phyloP scores from a whole-genome alignment of 2,113 vertebrate species.

The Mola mola region DNA sequence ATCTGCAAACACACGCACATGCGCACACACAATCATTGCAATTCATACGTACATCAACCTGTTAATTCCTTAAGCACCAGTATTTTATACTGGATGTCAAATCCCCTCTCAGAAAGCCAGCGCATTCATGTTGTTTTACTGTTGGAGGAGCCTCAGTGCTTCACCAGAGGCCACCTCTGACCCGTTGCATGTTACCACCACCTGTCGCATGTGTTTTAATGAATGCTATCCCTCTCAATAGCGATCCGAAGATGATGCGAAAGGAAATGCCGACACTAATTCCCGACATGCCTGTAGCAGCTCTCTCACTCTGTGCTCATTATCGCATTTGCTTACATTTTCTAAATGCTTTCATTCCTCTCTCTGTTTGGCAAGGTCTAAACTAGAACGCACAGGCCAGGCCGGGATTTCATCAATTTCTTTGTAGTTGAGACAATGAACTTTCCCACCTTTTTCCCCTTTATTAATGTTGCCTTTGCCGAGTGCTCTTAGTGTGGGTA shows the following conservation, averaged over 20 bases:
- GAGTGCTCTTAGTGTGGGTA: constrained; percentile 59
- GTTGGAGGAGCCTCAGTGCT: constrained; percentile 43
- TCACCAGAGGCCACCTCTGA: constrained; percentile 43
- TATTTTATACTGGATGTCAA: constrained; percentile 42
- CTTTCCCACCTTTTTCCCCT: constrained; percentile 10
- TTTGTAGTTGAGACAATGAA: constrained; percentile 49
- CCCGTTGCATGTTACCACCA: constrained; percentile 52
- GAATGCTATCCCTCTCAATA: constrained; percentile 71
- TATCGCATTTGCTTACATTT: constrained; percentile 31
- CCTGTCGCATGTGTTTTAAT: constrained; percentile 70
- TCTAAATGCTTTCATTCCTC: constrained; percentile 63
- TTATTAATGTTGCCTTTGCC: constrained; percentile 62
- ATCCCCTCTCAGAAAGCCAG: constrained; percentile 38
- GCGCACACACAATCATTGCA: constrained; percentile 26
- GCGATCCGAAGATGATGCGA: constrained; percentile 53
- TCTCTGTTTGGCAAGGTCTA: constrained; percentile 63
- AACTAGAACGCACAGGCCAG: constrained; percentile 45
- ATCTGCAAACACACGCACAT: constrained; percentile 18
- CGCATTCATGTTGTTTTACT: constrained; percentile 36
- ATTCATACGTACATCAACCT: too few species aligned
- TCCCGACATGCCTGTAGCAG: constrained; percentile 61
- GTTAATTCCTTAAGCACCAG: constrained; percentile 42
- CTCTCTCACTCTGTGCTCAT: constrained; percentile 45
- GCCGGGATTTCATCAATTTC: constrained; percentile 59
- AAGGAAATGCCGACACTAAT: constrained; percentile 57